phyloP scores from a whole-genome alignment of 2,888 invertebrate species.

The Drosophila kokeensis region DNA sequence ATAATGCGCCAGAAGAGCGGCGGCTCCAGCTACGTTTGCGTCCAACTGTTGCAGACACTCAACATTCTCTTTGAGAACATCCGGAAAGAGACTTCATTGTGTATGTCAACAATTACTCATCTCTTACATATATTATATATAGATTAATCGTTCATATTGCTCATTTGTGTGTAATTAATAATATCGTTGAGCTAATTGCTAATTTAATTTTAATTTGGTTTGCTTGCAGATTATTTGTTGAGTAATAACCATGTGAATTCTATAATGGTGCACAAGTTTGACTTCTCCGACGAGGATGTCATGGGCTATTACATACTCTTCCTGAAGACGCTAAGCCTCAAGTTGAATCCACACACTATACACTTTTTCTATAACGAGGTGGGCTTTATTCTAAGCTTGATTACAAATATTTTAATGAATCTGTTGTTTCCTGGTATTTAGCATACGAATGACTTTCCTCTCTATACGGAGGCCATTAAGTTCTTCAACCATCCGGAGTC shows the following conservation, averaged over 20 bases:
- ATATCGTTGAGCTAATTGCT: neutral
- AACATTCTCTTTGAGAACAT: conserved; percentile 99
- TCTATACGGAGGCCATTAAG: conserved; percentile 99
- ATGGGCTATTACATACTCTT: conserved; percentile 99
- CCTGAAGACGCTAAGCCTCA: conserved; percentile 98
- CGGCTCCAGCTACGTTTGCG: conserved; percentile 96
- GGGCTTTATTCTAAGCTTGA: neutral
- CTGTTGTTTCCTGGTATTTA: conserved; percentile 25
- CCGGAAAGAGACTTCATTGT: conserved; percentile 98
- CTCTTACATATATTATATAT: neutral
- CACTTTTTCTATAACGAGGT: conserved; percentile 99
- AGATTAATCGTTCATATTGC: neutral
- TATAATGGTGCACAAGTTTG: conserved; percentile 99
- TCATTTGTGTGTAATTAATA: neutral
- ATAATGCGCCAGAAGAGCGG: conserved; percentile 99
- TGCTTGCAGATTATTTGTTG: conserved; percentile 95
- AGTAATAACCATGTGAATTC: conserved; percentile 99
- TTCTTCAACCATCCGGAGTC: conserved; percentile 99
- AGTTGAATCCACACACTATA: conserved; percentile 98
- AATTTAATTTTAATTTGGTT: neutral
- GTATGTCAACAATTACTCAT: conserved; percentile 88
- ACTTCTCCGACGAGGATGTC: conserved; percentile 99
- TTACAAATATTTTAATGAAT: neutral
- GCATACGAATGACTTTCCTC: conserved; percentile 99
- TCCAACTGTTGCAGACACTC: conserved; percentile 98